Conservation (phyloP, 2,888 invertebrate species). For the Marronus borbonicus region DNA sequence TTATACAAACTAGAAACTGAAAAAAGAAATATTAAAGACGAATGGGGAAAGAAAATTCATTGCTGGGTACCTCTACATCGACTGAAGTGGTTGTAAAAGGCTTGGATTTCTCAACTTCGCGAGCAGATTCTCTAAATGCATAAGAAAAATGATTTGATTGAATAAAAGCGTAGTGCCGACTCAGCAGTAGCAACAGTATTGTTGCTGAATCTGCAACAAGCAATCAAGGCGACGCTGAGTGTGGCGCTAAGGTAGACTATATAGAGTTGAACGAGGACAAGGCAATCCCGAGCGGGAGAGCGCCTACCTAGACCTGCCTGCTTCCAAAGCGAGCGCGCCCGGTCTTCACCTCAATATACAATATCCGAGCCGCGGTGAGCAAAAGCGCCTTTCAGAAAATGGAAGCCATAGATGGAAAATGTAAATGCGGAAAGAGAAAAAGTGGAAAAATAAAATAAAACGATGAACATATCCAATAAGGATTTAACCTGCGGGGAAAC, state of each 20-base stretch:
- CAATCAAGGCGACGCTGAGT: conserved; percentile 54
- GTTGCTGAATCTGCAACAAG: conserved; percentile 58
- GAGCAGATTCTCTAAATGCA: conserved; percentile 45
- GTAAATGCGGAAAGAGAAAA: conserved; percentile 64
- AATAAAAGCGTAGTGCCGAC: conserved; percentile 57
- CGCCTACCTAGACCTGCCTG: conserved; percentile 12
- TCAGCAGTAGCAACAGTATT: conserved; percentile 44
- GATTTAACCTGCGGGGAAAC: conserved; percentile 69
- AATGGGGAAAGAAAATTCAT: conserved; percentile 19
- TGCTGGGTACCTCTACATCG: conserved; percentile 10
- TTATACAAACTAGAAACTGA: conserved; percentile 18
- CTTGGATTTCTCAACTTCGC: conserved; percentile 29
- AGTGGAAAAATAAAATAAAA: conserved; percentile 69
- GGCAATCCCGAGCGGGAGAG: conserved; percentile 36
- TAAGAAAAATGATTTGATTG: conserved; percentile 56
- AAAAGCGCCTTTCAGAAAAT: conserved; percentile 65
- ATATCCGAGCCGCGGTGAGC: conserved; percentile 61
- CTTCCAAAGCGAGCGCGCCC: conserved; percentile 25
- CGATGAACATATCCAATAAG: conserved; percentile 71
- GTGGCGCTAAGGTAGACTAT: conserved; percentile 32
- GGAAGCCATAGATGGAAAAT: conserved; percentile 68
- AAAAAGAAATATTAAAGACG: conserved; percentile 1
- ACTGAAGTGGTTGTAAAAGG: conserved; percentile 30
- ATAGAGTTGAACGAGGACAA: conserved; percentile 21
- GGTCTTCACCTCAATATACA: conserved; percentile 56